phyloP scores from a whole-genome alignment of 2,888 invertebrate genomes.

The Fragum fragum region DNA sequence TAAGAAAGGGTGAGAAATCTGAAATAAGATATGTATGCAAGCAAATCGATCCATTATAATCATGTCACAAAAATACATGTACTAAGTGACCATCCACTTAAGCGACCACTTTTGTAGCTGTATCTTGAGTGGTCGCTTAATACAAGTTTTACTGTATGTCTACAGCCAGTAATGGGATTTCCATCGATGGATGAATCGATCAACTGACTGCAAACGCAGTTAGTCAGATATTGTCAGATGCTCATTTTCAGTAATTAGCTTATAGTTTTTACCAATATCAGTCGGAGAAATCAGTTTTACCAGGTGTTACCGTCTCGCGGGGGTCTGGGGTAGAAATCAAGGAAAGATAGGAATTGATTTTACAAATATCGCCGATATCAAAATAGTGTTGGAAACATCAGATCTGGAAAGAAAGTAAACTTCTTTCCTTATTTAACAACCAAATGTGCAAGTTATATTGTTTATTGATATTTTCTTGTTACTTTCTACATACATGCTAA shows the following conservation, averaged over 20 bases:
- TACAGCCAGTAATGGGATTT: no score
- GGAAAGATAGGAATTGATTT: background rate
- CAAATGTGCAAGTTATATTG: background rate
- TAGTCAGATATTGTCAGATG: background rate
- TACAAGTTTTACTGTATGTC: no score
- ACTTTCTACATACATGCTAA: no score
- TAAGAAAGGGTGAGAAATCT: no score
- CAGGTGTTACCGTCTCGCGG: background rate
- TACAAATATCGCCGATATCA: conserved; percentile 4
- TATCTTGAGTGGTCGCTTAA: no score
- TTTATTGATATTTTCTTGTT: no score
- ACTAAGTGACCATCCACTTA: no score
- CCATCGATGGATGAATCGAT: background rate
- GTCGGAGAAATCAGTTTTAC: background rate
- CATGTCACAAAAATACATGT: no score
- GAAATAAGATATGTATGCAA: no score
- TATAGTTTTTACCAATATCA: background rate
- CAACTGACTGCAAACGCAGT: background rate
- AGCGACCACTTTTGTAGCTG: no score
- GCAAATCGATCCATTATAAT: no score
- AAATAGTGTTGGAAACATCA: background rate
- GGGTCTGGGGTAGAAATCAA: background rate
- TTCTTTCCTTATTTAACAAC: background rate
- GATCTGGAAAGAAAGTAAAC: background rate
- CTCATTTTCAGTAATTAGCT: background rate